Conservation (phyloP, 2,797 vertebrate species). For the Spea hammondii region DNA sequence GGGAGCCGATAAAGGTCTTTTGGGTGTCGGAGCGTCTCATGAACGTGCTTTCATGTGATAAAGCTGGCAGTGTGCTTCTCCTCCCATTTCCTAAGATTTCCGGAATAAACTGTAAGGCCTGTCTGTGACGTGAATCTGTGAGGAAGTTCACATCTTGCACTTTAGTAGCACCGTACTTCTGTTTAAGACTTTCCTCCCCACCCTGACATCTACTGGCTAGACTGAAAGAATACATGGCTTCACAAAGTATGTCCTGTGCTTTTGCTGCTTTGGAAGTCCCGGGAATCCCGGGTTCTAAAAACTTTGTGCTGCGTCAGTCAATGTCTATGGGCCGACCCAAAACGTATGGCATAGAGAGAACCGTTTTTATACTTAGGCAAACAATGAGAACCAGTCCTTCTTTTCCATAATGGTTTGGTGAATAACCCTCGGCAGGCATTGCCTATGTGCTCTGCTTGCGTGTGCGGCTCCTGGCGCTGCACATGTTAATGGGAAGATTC, state of each 20-base stretch:
- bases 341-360: no score
- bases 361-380: no score
- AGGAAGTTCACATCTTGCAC: conserved; percentile 19
- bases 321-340: no score
- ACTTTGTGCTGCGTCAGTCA: no score
- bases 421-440: no score
- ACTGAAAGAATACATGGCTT: neutral
- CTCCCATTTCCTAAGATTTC: conserved; percentile 41
- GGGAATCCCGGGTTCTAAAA: no score
- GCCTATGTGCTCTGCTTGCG: no score
- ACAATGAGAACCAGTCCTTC: neutral
- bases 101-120: conserved; percentile 15
- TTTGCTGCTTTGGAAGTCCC: no score
- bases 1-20: conserved; percentile 18
- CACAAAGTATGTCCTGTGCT: neutral
- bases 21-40: conserved; percentile 13
- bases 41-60: conserved; percentile 22
- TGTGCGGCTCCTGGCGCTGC: no score
- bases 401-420: neutral
- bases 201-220: conserved; percentile 4
- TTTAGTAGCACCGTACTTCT: neutral
- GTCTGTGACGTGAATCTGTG: conserved; percentile 21
- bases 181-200: neutral
- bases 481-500: no score
- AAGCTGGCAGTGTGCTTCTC: neutral